Conservation (phyloP, 1,140 invertebrate genomes). For the Mycetomoellerius zeteki region DNA sequence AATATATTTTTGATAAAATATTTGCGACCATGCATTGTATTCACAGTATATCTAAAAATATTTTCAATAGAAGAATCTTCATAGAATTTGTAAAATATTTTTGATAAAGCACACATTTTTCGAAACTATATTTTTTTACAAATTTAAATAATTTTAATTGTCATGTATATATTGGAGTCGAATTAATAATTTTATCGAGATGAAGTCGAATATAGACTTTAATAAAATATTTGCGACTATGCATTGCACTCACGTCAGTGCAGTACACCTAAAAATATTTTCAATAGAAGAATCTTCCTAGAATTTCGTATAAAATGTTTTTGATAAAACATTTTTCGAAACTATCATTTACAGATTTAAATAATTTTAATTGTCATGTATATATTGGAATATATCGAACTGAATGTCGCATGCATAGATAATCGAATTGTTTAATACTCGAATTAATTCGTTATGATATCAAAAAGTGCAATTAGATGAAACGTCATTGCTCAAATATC, state of each 20-base stretch:
- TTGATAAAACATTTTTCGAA: background rate
- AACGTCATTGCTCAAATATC: constrained; percentile 38
- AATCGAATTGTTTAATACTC: background rate
- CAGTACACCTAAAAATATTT: background rate
- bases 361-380: constrained; percentile 5
- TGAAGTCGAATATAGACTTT: constrained; percentile 35
- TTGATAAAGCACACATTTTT: background rate
- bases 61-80: background rate
- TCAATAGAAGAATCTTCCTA: background rate
- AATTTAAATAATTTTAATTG: constrained; percentile 21
- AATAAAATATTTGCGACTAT: constrained; percentile 20
- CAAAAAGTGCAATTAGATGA: constrained; percentile 14
- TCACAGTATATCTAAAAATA: constrained; percentile 5
- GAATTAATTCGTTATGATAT: background rate
- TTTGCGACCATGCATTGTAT: background rate
- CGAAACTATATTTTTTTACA: background rate
- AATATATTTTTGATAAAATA: constrained; percentile 55
- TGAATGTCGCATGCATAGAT: background rate
- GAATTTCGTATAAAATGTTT: background rate
- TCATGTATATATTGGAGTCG: background rate
- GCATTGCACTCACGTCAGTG: background rate
- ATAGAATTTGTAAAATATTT: background rate
- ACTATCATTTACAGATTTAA: background rate
- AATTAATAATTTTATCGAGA: constrained; percentile 11
- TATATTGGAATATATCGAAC: background rate